phyloP scores from a whole-genome alignment of 2,888 invertebrate species.

The Scotopteryx bipunctaria region DNA sequence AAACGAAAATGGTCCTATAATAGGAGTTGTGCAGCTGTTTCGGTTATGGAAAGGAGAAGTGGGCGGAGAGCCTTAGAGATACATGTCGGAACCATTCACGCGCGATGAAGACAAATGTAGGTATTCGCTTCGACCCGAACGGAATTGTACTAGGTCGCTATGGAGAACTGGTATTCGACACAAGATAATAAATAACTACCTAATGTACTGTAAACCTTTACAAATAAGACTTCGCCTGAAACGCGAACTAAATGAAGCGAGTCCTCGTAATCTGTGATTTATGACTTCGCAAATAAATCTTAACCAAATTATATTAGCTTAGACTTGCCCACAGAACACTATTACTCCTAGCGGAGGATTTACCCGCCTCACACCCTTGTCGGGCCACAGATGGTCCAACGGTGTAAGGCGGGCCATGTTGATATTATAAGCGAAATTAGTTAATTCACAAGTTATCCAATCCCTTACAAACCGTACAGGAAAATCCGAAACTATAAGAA shows the following conservation, averaged over 20 bases:
- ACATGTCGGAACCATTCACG: slow-evolving; percentile 5
- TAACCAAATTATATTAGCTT: slow-evolving; percentile 3
- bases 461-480: slow-evolving; percentile 5
- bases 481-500: slow-evolving; percentile 11
- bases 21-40: too few relatives aligned
- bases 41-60: too few relatives aligned
- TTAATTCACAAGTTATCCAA: slow-evolving; percentile 23
- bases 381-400: slow-evolving; percentile 42
- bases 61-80: too few relatives aligned
- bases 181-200: slow-evolving; percentile 22
- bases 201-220: slow-evolving; percentile 29
- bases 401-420: slow-evolving; percentile 13
- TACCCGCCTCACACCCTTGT: slow-evolving; percentile 59
- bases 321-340: too few relatives aligned
- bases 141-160: slow-evolving; percentile 22
- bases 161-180: slow-evolving; percentile 15
- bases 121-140: slow-evolving; percentile 13
- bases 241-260: slow-evolving; percentile 20
- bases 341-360: too few relatives aligned
- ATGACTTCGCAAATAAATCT: slow-evolving; percentile 22
- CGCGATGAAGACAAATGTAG: slow-evolving; percentile 29
- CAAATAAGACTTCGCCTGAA: slow-evolving; percentile 17
- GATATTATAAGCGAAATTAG: slow-evolving; percentile 25
- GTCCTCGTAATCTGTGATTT: slow-evolving; percentile 27
- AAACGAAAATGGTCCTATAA: too few relatives aligned